Evolutionary conservation across 2,797 vertebrate species (phyloP).

Genomic region (Nannoperca australis): DNA sequence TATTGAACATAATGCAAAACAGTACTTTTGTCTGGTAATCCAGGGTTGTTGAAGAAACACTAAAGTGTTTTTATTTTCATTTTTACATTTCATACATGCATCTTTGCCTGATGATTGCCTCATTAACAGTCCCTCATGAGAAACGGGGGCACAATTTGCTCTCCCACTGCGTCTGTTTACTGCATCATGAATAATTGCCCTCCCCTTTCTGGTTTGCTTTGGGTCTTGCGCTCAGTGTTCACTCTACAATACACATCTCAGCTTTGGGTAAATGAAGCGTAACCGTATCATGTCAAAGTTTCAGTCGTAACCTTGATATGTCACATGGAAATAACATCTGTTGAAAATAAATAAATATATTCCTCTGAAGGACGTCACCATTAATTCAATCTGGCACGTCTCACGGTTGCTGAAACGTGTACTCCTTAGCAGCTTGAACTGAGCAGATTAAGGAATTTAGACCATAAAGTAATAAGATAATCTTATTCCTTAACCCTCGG

Average conservation of each 20-base stretch:
- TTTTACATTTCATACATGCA: conserved; percentile 18
- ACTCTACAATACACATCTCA: conserved; percentile 28
- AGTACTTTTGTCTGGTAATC: neutral
- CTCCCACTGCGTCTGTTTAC: conserved; percentile 69
- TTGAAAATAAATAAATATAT: conserved; percentile 25
- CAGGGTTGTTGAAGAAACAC: neutral
- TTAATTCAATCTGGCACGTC: conserved; percentile 64
- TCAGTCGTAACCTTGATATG: conserved; percentile 55
- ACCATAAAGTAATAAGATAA: conserved; percentile 65
- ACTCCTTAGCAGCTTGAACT: conserved; percentile 54
- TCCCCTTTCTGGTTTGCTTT: conserved; percentile 22
- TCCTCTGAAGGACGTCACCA: conserved; percentile 49
- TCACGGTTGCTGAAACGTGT: conserved; percentile 42
- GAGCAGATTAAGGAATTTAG: conserved; percentile 72
- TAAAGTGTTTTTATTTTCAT: neutral
- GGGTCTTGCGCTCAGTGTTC: conserved; percentile 12
- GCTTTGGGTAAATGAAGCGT: conserved; percentile 49
- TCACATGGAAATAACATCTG: conserved; percentile 41
- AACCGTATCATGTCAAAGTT: conserved; percentile 51
- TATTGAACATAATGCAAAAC: neutral
- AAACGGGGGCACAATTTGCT: conserved; percentile 28
- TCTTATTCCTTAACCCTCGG: conserved; percentile 61
- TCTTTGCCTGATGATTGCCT: conserved; percentile 27
- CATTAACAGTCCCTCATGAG: neutral
- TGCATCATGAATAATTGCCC: conserved; percentile 63